A percentile compares a stretch with the other conserved stretches of the same genome.
Conservation (phyloP, 2,113 vertebrate genomes). For the Zootoca vivipara region DNA sequence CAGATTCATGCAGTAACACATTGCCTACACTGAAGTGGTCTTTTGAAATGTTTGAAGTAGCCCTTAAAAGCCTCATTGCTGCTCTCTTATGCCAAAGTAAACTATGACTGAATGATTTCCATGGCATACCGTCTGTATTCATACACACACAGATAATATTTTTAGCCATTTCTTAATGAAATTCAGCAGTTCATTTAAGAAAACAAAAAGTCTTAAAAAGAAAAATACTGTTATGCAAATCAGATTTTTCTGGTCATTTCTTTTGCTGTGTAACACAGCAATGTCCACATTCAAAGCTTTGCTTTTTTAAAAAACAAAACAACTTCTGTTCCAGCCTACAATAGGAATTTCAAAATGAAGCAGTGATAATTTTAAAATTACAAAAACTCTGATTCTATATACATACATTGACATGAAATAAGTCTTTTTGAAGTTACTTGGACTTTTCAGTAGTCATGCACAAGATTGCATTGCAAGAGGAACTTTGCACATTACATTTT, state of each 20-base stretch:
- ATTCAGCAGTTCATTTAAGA: slow-evolving; percentile 10
- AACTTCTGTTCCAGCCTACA: neutral
- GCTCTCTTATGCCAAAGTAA: neutral
- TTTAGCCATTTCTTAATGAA: neutral
- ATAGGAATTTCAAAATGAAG: neutral
- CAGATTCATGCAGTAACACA: too few relatives aligned
- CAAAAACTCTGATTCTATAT: neutral
- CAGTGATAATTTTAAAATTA: neutral
- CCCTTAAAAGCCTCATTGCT: neutral
- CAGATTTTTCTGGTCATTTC: slow-evolving; percentile 15
- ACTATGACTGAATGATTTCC: neutral
- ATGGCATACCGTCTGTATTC: neutral
- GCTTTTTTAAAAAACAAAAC: neutral
- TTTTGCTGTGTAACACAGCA: slow-evolving; percentile 11
- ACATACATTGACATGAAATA: too few relatives aligned
- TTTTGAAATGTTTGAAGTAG: neutral
- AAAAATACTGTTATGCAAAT: slow-evolving; percentile 18
- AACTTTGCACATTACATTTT: neutral
- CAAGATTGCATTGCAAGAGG: neutral
- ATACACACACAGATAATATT: neutral
- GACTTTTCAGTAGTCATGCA: neutral
- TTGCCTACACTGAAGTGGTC: neutral
- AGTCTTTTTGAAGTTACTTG: neutral
- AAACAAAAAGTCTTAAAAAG: slow-evolving; percentile 11
- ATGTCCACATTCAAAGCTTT: neutral